Evolutionary conservation across 2,888 invertebrate species (phyloP), one percentile per base, ranked within the genome.

Genomic region (Chydorus sphaericus): DNA sequence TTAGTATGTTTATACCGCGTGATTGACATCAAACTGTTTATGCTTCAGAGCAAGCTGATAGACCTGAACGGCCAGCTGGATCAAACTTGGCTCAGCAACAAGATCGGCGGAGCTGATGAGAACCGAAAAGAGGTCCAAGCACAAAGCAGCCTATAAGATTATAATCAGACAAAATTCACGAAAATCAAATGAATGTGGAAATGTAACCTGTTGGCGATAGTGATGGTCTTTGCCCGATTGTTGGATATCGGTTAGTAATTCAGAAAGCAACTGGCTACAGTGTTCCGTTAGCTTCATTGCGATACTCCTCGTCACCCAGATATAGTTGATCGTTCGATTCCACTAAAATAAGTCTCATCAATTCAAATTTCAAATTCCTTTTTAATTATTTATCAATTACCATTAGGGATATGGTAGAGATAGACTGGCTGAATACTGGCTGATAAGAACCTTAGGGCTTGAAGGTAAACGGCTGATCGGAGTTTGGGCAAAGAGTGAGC

Each of bases 271-370:
- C 61, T 83, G 79, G 0, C 80, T 77, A 60, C 83, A 82, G 66
- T 88, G 80, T 65, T 78, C 80, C 64, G 87, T 82, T 2, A 93
- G 75, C n/a, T 69, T 88, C 87, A 3, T 74, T 72, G 52, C 92
- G 73, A 68, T 90, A 94, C 70, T 90, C 88, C 14, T 81, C 77
- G 71, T 93, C 92, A 11, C 83, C 81, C 7, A 93, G 93, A 67
- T 94, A 96, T 38, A 96, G 72, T 57, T 83, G 78, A 69, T 96
- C 93, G 68, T 96, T 96, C 3, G 93, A 91, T 65, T 93, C 83
- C 59, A 94, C 90, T 78, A 82, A 62, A 65, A 73, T 73, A 63
- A 62, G 1, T 44, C 4, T 26, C 38, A 26, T 1, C 4, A 44
- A 3, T 8, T 20, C 6, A 44, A 44, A 44, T 2, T 5, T 23